Conservation (phyloP, 2,888 invertebrate genomes). For the Lydus trimaculatus region DNA sequence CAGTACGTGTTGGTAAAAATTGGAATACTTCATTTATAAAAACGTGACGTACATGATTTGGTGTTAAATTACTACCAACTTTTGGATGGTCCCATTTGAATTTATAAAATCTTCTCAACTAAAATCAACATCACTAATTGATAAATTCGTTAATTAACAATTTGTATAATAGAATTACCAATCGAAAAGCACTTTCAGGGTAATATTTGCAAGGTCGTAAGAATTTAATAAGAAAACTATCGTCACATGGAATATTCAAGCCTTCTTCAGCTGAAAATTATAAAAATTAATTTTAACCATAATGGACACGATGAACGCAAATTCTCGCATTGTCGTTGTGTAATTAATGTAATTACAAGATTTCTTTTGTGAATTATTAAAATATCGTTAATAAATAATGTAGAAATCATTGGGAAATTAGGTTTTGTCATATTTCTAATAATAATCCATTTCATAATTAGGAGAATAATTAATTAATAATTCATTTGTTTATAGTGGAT, state of each 20-base stretch:
- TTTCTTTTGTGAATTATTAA: too few species aligned
- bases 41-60: slow-evolving; percentile 68
- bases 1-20: slow-evolving; percentile 73
- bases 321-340: too few species aligned
- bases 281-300: too few species aligned
- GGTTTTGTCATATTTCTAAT: too few species aligned
- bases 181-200: slow-evolving; percentile 78
- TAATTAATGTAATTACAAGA: too few species aligned
- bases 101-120: slow-evolving; percentile 78
- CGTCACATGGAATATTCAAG: slow-evolving; percentile 72
- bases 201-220: slow-evolving; percentile 88
- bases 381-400: background rate
- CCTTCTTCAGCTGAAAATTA: slow-evolving; percentile 67
- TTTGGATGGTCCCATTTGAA: slow-evolving; percentile 71
- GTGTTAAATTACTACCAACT: slow-evolving; percentile 69
- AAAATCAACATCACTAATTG: slow-evolving; percentile 32
- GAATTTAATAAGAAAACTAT: slow-evolving; percentile 78
- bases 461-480: background rate
- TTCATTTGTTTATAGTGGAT: too few species aligned
- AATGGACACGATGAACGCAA: too few species aligned
- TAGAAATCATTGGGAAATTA: too few species aligned
- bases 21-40: slow-evolving; percentile 72
- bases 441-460: background rate
- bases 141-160: background rate
- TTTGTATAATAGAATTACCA: slow-evolving; percentile 66